A percentile compares a stretch with the other conserved stretches of the same genome.
phyloP scores from a whole-genome alignment of 2,888 invertebrate species.

The Peribatodes rhomboidaria region DNA sequence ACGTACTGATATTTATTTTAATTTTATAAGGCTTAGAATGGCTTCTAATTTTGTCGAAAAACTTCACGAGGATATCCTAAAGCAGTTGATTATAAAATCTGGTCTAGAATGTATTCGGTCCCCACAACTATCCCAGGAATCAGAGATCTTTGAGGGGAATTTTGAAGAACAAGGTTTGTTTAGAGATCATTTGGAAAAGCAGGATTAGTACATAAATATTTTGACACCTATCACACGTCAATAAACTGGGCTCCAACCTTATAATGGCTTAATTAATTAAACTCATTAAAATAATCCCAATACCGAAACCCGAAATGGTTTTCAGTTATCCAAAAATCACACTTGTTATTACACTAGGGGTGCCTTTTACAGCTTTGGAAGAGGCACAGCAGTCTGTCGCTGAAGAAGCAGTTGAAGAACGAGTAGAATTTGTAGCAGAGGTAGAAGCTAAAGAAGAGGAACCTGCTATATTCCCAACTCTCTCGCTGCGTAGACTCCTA shows the following conservation, averaged over 20 bases:
- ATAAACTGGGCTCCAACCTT: too few species aligned
- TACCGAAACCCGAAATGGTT: too few species aligned
- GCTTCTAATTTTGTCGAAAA: constrained; percentile 66
- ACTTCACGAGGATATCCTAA: constrained; percentile 57
- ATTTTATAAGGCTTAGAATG: too few species aligned
- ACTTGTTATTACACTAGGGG: too few species aligned
- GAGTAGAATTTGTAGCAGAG: constrained; percentile 41
- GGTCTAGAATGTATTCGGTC: constrained; percentile 68
- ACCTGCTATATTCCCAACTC: constrained; percentile 69
- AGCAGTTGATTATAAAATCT: constrained; percentile 60
- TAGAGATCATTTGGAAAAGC: neutral
- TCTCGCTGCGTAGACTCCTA: constrained; percentile 68
- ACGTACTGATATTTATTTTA: too few species aligned
- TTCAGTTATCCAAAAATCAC: too few species aligned
- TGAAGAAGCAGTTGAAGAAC: constrained; percentile 20
- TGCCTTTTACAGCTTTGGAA: constrained; percentile 9
- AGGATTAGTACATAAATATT: too few species aligned
- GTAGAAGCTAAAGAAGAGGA: constrained; percentile 50
- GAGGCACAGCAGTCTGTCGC: constrained; percentile 9
- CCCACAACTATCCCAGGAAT: constrained; percentile 47
- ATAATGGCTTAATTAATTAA: too few species aligned
- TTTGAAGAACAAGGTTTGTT: constrained; percentile 55
- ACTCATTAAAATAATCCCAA: too few species aligned
- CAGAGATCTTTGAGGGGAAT: constrained; percentile 43
- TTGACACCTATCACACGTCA: too few species aligned